These are phyloP conservation scores for Electrona antarctica DNA, from an alignment of 2,113 vertebrate species.

Conservation along the genomic window DNA sequence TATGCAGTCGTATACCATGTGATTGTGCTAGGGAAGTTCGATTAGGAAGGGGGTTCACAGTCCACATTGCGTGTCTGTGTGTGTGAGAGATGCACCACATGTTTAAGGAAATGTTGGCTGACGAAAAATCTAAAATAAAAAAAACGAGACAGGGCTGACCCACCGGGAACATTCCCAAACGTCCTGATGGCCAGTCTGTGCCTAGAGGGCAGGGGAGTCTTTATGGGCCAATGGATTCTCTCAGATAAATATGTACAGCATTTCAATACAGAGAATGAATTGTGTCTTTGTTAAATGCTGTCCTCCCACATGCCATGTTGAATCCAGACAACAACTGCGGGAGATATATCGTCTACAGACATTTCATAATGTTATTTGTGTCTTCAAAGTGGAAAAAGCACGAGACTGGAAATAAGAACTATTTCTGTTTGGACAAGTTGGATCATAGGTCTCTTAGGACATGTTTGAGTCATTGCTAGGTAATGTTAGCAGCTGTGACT, in stretches of 20 bases:
- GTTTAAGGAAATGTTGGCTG: too few species aligned
- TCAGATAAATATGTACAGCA: constrained; percentile 48
- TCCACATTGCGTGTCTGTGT: too few species aligned
- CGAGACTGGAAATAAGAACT: constrained; percentile 35
- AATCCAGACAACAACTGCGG: constrained; percentile 37
- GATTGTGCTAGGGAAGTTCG: too few species aligned
- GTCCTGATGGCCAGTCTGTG: not conserved
- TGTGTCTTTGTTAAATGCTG: constrained; percentile 54
- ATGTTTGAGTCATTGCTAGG: not conserved
- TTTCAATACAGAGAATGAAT: constrained; percentile 68
- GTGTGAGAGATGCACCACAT: too few species aligned
- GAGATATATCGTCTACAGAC: constrained; percentile 54
- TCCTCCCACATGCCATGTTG: constrained; percentile 27
- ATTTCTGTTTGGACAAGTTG: not conserved
- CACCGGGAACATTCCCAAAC: too few species aligned
- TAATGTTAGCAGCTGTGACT: too few species aligned
- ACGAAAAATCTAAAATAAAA: too few species aligned
- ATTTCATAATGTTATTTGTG: constrained; percentile 62
- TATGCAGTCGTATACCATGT: too few species aligned
- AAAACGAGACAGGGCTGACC: too few species aligned
- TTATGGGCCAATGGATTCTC: constrained; percentile 39
- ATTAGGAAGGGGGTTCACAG: too few species aligned
- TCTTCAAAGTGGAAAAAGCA: constrained; percentile 30
- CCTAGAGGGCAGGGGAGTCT: constrained; percentile 15
- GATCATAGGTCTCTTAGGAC: constrained; percentile 25